Base-by-base conservation (phyloP, 2,888 invertebrate genomes). In the Neoascia interrupta region DNA sequence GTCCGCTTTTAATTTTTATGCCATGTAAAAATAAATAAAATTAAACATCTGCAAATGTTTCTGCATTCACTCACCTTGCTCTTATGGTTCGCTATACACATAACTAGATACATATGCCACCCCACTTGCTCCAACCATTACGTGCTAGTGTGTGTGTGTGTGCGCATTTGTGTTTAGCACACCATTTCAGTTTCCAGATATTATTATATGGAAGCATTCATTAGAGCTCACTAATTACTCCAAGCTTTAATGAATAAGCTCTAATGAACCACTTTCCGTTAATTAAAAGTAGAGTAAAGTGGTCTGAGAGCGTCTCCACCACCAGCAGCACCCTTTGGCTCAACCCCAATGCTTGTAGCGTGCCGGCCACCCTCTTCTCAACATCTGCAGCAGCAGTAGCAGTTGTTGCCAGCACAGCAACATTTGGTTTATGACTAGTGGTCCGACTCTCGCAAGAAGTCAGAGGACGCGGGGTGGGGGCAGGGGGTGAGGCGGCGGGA, bases 231-330 rank as follows among this genome's bases (percentile, higher is more conserved):
- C 94, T 94, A 94, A 94, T 94, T 94, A 94, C 93, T 93, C 93
- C 93, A 93, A 93, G 93, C 93, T 93, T 93, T 94, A 94, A 94
- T 94, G 94, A 94, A 94, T 94, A 94, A 94, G 93, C 94, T 93
- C 93, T 94, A 94, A 94, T 94, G 94, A 94, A 94, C 94, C 94
- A 94, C 94, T 94, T 94, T 94, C 93, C 93, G 94, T 94, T 94
- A 94, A 94, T 94, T 94, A 94, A 94, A 94, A 93, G 92, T 93
- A 90, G 90, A 91, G 90, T 90, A 82, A 83, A 83, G 83, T 83
- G 82, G 83, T 83, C 82, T 83, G 80, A 80, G 80, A 82, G 81
- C 79, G 79, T 82, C 83, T 82, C 69, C 64, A 72, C 68, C 63
- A 58, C 39, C 49, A 51, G 31, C 60, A 72, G 68, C 54, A 68